A percentile compares a stretch with the other conserved stretches of the same genome.
Conservation (phyloP, 2,888 invertebrate species). For the Dryomyza anilis region DNA sequence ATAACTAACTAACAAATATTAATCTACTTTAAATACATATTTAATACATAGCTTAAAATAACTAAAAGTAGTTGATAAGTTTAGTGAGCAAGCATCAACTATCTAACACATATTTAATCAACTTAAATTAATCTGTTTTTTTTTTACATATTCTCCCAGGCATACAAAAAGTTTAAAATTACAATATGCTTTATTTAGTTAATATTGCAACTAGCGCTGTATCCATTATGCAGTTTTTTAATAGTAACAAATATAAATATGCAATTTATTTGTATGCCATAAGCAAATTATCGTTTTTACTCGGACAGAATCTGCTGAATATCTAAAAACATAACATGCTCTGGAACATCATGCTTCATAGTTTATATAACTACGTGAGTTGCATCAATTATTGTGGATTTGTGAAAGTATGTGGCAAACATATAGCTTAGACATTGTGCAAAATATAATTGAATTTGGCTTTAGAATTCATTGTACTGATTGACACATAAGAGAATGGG, state of each 20-base stretch:
- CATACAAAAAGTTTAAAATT: not conserved
- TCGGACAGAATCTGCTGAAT: no score
- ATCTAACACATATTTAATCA: not conserved
- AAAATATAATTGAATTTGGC: no score
- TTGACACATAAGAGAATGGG: no score
- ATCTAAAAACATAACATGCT: no score
- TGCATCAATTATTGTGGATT: no score
- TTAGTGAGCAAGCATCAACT: not conserved
- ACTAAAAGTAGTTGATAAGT: not conserved
- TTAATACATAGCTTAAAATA: not conserved
- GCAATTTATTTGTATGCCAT: constrained; percentile 53
- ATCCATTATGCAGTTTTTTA: constrained; percentile 28
- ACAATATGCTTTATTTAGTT: constrained; percentile 21
- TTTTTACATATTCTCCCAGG: not conserved
- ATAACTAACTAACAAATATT: no score
- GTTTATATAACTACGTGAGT: no score
- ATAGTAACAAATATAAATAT: constrained; percentile 46
- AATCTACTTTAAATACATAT: no score
- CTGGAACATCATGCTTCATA: no score
- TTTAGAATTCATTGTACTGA: no score
- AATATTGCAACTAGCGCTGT: constrained; percentile 23
- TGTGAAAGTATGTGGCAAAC: no score
- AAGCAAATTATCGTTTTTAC: constrained; percentile 41
- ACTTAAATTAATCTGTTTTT: not conserved
- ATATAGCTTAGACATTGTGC: no score